Percentiles rank a stretch among this genome's conserved stretches.
phyloP scores from a whole-genome alignment of 1,140 invertebrate genomes.

The Drosophila littoralis region DNA sequence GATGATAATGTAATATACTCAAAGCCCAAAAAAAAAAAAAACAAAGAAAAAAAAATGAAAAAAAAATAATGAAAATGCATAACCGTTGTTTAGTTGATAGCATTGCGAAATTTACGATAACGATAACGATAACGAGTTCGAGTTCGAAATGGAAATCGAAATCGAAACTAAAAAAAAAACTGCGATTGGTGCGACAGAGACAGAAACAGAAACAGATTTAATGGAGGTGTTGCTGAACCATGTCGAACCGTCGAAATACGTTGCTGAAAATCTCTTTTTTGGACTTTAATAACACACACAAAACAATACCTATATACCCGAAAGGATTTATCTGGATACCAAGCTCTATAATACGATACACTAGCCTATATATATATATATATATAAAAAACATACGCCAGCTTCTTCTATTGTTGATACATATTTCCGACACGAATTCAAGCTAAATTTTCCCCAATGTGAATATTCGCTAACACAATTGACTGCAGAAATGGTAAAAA shows the following conservation, averaged over 20 bases:
- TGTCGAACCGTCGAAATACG: conserved; percentile 78
- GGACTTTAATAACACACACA: conserved; percentile 63
- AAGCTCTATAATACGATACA: neutral
- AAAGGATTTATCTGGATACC: too few species aligned
- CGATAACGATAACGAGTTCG: conserved; percentile 5
- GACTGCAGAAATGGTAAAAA: conserved; percentile 61
- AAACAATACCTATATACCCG: conserved; percentile 18
- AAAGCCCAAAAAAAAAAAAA: conserved; percentile 44
- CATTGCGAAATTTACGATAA: conserved; percentile 49
- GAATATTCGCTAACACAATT: conserved; percentile 53
- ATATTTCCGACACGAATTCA: conserved; percentile 16
- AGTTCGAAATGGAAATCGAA: conserved; percentile 34
- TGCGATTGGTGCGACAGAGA: conserved; percentile 77
- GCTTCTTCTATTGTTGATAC: conserved; percentile 41
- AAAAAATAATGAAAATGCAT: conserved; percentile 35
- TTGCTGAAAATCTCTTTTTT: conserved; percentile 76
- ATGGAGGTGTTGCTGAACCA: conserved; percentile 66
- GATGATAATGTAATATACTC: conserved; percentile 79
- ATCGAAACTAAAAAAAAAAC: conserved; percentile 45
- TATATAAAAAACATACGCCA: conserved; percentile 23
- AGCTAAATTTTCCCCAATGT: conserved; percentile 12
- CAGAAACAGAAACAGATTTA: conserved; percentile 27
- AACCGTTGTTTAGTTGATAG: conserved; percentile 79
- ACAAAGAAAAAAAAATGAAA: conserved; percentile 22
- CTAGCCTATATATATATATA: conserved; percentile 24